These are phyloP conservation scores for Leucania comma DNA, from an alignment of 2,888 invertebrate species.

Conservation along the genomic window DNA sequence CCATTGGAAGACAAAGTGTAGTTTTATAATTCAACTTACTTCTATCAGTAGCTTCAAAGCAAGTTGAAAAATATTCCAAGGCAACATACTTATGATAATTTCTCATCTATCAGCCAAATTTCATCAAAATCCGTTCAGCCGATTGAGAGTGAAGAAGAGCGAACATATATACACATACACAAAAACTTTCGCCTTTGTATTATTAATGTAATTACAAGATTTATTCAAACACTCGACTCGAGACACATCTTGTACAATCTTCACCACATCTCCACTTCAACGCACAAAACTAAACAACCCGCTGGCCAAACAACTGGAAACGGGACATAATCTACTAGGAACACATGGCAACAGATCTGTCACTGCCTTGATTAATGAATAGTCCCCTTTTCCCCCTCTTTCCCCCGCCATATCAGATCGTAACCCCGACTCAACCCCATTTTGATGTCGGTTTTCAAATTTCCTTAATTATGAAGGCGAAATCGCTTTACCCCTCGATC, in stretches of 20 bases:
- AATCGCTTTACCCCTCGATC: conserved; percentile 77
- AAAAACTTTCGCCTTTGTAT: no score
- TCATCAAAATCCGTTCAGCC: no score
- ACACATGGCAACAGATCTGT: conserved; percentile 78
- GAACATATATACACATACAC: not conserved
- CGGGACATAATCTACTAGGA: conserved; percentile 77
- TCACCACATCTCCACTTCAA: not conserved
- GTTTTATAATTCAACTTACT: no score
- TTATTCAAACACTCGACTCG: not conserved
- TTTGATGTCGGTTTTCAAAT: conserved; percentile 85
- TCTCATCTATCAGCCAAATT: no score
- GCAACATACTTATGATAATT: no score
- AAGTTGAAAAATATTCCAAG: no score
- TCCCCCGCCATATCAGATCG: conserved; percentile 70
- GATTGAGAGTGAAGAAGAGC: no score
- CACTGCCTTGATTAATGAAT: conserved; percentile 85
- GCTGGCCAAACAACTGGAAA: conserved; percentile 76
- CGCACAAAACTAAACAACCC: conserved; percentile 57
- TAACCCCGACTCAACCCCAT: conserved; percentile 67
- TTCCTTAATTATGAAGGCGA: conserved; percentile 86
- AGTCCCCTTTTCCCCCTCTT: conserved; percentile 67
- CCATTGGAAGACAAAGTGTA: no score
- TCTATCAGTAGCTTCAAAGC: no score
- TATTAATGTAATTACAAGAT: not conserved
- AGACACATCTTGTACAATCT: conserved; percentile 6